Conservation (phyloP, 2,113 vertebrate species). For the Agapornis roseicollis region DNA sequence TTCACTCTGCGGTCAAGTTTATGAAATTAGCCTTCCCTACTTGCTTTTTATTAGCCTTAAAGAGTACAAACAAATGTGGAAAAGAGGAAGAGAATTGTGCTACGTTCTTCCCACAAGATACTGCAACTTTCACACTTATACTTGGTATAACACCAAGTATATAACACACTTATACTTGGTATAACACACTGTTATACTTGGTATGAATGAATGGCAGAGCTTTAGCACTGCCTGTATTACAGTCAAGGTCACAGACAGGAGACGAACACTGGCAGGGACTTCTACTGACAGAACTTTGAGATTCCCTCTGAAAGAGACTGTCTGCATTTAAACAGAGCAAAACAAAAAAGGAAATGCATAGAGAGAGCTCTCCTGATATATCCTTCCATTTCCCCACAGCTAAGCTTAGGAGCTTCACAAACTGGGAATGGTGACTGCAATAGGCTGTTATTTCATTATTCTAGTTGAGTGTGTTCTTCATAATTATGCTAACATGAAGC, state of each 20-base stretch:
- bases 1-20: neutral
- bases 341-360: neutral
- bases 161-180: too few relatives aligned
- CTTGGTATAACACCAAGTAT: too few relatives aligned
- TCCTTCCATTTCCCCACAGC: neutral
- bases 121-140: constrained; percentile 1
- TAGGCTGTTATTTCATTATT: neutral
- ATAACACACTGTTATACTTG: neutral
- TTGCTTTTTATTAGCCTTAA: neutral
- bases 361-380: neutral
- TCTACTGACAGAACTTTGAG: neutral
- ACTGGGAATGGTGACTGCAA: neutral
- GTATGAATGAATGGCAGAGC: neutral
- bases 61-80: neutral
- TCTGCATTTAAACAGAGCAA: neutral
- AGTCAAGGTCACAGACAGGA: neutral
- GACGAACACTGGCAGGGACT: neutral
- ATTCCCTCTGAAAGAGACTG: constrained; percentile 12
- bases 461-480: neutral
- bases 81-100: neutral
- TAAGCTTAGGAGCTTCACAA: neutral
- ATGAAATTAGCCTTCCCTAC: neutral
- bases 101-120: neutral
- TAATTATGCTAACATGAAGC: neutral
- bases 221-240: neutral